phyloP scores from a whole-genome alignment of 2,113 vertebrate genomes.

The Lontra canadensis region DNA sequence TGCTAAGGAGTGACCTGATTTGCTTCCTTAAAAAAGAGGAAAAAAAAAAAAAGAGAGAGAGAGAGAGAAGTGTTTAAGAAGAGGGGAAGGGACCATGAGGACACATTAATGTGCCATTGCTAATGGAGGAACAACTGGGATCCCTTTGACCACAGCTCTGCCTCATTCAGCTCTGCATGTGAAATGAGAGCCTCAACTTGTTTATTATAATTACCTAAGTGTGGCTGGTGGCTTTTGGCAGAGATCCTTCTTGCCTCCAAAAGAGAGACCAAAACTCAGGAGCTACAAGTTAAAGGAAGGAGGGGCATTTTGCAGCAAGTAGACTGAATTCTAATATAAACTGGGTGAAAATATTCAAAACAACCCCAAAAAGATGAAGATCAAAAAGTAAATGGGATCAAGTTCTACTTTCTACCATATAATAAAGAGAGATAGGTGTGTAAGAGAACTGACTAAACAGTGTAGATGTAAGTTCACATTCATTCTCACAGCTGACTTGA shows the following conservation, averaged over 20 bases:
- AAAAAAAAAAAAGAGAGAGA: neutral
- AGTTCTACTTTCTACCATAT: neutral
- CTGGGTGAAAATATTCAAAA: constrained; percentile 7
- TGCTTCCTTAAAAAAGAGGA: constrained; percentile 41
- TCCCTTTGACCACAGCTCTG: constrained; percentile 38
- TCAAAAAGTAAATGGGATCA: neutral
- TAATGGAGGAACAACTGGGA: constrained; percentile 43
- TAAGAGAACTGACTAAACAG: neutral
- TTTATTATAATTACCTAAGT: constrained; percentile 74
- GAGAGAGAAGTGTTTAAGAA: constrained; percentile 29
- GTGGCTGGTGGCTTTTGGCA: constrained; percentile 73
- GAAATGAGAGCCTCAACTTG: constrained; percentile 54
- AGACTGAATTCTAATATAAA: neutral
- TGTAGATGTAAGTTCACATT: neutral
- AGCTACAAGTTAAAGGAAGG: constrained; percentile 13
- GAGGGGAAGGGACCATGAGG: constrained; percentile 8
- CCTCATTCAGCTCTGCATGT: constrained; percentile 43
- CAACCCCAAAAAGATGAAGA: neutral
- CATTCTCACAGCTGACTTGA: neutral
- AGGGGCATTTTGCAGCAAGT: neutral
- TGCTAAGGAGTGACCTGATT: constrained; percentile 59
- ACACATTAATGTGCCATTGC: constrained; percentile 60
- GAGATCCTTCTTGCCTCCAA: constrained; percentile 57
- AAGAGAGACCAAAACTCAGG: constrained; percentile 53
- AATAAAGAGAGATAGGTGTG: neutral